phyloP scores from a whole-genome alignment of 2,797 vertebrate species.

The Microhierax caerulescens region DNA sequence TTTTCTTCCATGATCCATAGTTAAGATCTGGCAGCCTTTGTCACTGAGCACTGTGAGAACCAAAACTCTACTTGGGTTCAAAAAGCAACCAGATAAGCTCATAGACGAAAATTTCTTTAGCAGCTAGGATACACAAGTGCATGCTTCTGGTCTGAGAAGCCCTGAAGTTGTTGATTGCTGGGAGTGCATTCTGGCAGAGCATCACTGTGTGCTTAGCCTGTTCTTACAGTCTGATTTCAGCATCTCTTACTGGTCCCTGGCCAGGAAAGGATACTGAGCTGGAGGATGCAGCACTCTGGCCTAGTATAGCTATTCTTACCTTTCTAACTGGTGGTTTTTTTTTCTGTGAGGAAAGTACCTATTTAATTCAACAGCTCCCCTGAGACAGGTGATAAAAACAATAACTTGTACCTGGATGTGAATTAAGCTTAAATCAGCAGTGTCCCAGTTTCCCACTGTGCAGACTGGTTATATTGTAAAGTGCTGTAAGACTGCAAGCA shows the following conservation, averaged over 20 bases:
- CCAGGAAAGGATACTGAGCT: not conserved
- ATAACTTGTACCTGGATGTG: not conserved
- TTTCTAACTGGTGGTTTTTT: not conserved
- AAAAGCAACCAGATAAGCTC: not conserved
- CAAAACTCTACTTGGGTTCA: not conserved
- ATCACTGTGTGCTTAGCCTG: not conserved
- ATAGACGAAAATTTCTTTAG: not conserved
- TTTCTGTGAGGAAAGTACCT: not conserved
- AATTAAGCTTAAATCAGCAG: not conserved
- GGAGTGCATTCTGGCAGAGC: not conserved
- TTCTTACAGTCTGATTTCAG: not conserved
- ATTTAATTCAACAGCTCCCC: not conserved
- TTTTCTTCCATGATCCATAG: not conserved
- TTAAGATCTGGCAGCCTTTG: not conserved
- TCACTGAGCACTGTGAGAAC: rapidly evolving
- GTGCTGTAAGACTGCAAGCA: not conserved
- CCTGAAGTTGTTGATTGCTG: not conserved
- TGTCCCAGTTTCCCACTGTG: not conserved
- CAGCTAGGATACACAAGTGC: not conserved
- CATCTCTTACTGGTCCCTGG: not conserved
- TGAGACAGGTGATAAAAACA: slow-evolving; percentile 1
- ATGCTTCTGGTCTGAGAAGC: not conserved
- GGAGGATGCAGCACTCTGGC: not conserved
- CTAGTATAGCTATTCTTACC: not conserved
- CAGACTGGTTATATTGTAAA: not conserved